Evolutionary conservation across 2,888 invertebrate species (phyloP).

Genomic region (Megalurothrips usitatus): DNA sequence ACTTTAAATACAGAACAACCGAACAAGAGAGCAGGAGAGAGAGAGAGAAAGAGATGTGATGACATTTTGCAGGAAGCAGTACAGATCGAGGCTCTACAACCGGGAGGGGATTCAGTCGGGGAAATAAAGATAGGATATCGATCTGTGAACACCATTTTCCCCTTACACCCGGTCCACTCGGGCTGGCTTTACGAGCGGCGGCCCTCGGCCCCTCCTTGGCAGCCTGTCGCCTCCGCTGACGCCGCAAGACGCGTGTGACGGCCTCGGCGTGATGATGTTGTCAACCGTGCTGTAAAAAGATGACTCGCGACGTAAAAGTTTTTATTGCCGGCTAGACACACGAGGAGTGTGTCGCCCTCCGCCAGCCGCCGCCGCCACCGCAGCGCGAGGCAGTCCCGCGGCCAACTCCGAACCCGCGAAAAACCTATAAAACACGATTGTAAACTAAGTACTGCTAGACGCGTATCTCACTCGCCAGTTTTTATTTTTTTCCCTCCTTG

Average conservation of each 20-base stretch:
- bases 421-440: background rate
- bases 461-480: background rate
- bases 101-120: too few relatives aligned
- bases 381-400: background rate
- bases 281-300: background rate
- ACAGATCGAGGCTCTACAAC: too few relatives aligned
- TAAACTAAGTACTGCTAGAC: background rate
- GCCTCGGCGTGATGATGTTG: background rate
- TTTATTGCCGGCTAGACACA: background rate
- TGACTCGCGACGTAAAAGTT: conserved; percentile 6
- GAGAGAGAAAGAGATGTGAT: background rate
- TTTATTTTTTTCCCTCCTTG: background rate
- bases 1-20: too few relatives aligned
- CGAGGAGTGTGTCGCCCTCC: background rate
- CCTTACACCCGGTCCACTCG: too few relatives aligned
- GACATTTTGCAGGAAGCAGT: too few relatives aligned
- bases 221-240: too few relatives aligned
- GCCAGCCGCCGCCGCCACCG: background rate
- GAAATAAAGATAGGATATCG: too few relatives aligned
- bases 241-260: too few relatives aligned
- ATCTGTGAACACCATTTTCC: too few relatives aligned
- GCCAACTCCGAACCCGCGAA: background rate
- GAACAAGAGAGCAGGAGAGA: too few relatives aligned
- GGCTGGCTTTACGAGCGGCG: too few relatives aligned
- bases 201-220: too few relatives aligned